Base-by-base conservation (phyloP, 2,888 invertebrate genomes). In the Stenurella melanura region DNA sequence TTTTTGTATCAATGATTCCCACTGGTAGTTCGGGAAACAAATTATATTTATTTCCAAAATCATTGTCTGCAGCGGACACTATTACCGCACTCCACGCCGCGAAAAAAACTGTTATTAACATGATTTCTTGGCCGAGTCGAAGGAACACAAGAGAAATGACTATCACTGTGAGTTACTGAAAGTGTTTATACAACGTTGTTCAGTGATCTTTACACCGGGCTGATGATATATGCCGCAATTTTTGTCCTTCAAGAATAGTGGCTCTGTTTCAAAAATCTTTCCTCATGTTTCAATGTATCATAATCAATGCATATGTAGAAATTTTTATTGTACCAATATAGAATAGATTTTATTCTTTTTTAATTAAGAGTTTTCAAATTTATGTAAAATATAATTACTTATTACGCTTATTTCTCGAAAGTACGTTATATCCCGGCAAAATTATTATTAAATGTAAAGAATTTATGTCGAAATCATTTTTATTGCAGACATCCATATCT, bases 11-110 rank as follows among this genome's bases (percentile, higher is more conserved):
- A 38, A 84, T 79, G 58, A 83, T 80, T 9, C 81, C 83, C 57
- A 82, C 78, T 0, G 86, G 87, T 67, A 87, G 78, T 42, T 78
- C 78, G 9, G 87, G 87, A 82, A 87, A 86, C 74, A 86, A 76
- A 69, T 82, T 81, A 42, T 78, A 75, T 38, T 78, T 58, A 15
- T 64, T 54, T 19, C 17, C 63, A 26, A 54, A 63, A 54, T 63
- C 54, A 11, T 26, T 34, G 67, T 50, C 61, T 30, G 54, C 73
- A 56, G 77, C 74, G 34, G 56, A 71, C 68, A 72, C 80, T 67
- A 60, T 69, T 10, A 68, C 66, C 74, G 78, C 72, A 72, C 79
- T 74, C 72, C 74, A 78, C 58, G 74, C 70, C 66, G 73, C 79
- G 73, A 77, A 73, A 75, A 78, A 76, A 74, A 78, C 73, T 54